A percentile compares a stretch with the other conserved stretches of the same genome.
Evolutionary conservation across 1,140 invertebrate species (phyloP).

Genomic region (Conopomorpha cramerella): DNA sequence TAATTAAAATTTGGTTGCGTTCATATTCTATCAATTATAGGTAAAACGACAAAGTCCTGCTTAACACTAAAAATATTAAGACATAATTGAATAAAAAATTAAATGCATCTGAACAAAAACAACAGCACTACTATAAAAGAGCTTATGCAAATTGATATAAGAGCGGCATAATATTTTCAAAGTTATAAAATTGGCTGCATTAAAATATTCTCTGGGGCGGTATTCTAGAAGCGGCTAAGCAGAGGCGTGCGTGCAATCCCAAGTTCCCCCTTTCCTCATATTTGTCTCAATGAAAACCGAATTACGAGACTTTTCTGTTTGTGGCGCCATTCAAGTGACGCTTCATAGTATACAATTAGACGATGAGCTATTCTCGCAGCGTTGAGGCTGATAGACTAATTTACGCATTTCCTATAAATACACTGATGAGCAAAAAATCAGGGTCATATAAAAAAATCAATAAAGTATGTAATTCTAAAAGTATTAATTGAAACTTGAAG

Average conservation of each 20-base stretch:
- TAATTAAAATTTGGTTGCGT: too few species aligned
- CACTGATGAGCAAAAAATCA: not conserved
- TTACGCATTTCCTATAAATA: not conserved
- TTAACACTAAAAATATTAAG: too few species aligned
- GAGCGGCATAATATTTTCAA: not conserved
- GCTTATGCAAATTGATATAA: not conserved
- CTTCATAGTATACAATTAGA: too few species aligned
- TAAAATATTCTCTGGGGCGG: not conserved
- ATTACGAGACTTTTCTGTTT: slow-evolving; percentile 45
- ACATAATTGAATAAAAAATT: not conserved
- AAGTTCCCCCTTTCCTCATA: slow-evolving; percentile 41
- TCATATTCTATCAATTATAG: too few species aligned
- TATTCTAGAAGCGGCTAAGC: too few species aligned
- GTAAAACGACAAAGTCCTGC: too few species aligned
- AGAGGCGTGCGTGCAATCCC: slow-evolving; percentile 18
- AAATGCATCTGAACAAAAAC: not conserved
- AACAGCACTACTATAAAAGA: not conserved
- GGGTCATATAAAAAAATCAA: not conserved
- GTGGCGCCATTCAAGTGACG: slow-evolving; percentile 13
- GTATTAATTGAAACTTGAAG: too few species aligned
- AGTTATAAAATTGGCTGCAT: not conserved
- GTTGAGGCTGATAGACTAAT: not conserved
- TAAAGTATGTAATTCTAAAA: not conserved
- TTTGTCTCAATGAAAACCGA: slow-evolving; percentile 56
- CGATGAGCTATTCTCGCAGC: not conserved